Evolutionary conservation across 1,140 invertebrate genomes (phyloP).

Genomic region (Scaptodrosophila lebanonensis): DNA sequence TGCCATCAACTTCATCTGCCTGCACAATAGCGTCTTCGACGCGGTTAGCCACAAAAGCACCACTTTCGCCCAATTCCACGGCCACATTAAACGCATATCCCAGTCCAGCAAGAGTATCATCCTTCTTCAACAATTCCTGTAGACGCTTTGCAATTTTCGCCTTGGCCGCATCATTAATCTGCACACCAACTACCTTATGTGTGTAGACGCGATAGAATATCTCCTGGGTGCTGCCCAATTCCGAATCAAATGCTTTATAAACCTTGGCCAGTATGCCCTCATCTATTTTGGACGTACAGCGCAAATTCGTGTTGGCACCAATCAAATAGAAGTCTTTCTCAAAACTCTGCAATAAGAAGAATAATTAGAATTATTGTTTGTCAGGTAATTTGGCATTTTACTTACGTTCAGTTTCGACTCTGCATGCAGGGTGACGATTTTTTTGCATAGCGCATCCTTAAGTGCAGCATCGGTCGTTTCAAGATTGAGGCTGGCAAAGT

Average conservation of each 20-base stretch:
- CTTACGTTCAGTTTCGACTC: conserved; percentile 76
- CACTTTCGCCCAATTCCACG: conserved; percentile 81
- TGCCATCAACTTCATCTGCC: conserved; percentile 95
- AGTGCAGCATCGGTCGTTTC: conserved; percentile 48
- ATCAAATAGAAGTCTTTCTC: conserved; percentile 75
- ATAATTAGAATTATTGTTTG: neutral
- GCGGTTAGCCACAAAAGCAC: conserved; percentile 86
- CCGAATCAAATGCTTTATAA: conserved; percentile 47
- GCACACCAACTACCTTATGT: conserved; percentile 54
- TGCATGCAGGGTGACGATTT: conserved; percentile 42
- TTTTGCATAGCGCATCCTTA: conserved; percentile 56
- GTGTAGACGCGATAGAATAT: conserved; percentile 63
- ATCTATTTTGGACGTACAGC: conserved; percentile 51
- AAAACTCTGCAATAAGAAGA: conserved; percentile 49
- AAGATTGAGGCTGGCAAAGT: conserved; percentile 65
- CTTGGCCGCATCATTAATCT: conserved; percentile 77
- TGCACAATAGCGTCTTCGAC: conserved; percentile 95
- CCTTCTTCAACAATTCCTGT: conserved; percentile 85
- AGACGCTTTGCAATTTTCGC: conserved; percentile 82
- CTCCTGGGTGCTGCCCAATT: conserved; percentile 55
- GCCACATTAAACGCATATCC: conserved; percentile 91
- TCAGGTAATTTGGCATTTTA: neutral
- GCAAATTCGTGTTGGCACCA: conserved; percentile 62
- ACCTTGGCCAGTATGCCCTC: conserved; percentile 53
- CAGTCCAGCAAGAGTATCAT: conserved; percentile 86